These are phyloP conservation scores for Lacerta agilis DNA, from an alignment of 2,797 vertebrate genomes.

Conservation along the genomic window DNA sequence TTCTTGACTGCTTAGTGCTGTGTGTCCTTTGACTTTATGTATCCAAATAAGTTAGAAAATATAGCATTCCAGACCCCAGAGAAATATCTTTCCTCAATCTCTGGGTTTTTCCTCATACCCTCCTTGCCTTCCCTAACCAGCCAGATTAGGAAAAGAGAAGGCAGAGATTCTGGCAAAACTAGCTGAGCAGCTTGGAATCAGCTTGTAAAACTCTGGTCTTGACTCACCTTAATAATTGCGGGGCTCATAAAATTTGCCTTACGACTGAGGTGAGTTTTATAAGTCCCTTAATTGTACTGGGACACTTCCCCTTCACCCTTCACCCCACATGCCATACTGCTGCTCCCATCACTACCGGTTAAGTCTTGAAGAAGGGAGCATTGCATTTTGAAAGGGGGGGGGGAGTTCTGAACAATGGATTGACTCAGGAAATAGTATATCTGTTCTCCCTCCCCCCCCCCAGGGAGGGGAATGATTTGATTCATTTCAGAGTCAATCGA, in stretches of 20 bases:
- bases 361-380: not conserved
- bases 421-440: no score
- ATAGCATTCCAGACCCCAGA: fast-evolving
- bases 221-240: not conserved
- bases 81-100: fast-evolving
- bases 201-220: not conserved
- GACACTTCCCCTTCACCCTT: not conserved
- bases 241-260: no score
- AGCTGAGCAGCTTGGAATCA: not conserved
- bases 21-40: fast-evolving
- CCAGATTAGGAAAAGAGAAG: not conserved
- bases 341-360: not conserved
- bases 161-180: not conserved
- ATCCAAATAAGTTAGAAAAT: not conserved
- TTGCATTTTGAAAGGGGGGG: not conserved
- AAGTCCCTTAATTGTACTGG: not conserved
- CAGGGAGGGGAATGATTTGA: not conserved
- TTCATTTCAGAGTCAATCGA: not conserved
- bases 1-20: fast-evolving
- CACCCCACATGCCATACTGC: not conserved
- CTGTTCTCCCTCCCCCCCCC: not conserved
- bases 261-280: not conserved
- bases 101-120: not conserved
- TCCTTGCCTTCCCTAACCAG: not conserved
- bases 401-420: no score